These are phyloP conservation scores for Lepus americanus DNA, from an alignment of 2,113 vertebrate genomes.

Conservation along the genomic window DNA sequence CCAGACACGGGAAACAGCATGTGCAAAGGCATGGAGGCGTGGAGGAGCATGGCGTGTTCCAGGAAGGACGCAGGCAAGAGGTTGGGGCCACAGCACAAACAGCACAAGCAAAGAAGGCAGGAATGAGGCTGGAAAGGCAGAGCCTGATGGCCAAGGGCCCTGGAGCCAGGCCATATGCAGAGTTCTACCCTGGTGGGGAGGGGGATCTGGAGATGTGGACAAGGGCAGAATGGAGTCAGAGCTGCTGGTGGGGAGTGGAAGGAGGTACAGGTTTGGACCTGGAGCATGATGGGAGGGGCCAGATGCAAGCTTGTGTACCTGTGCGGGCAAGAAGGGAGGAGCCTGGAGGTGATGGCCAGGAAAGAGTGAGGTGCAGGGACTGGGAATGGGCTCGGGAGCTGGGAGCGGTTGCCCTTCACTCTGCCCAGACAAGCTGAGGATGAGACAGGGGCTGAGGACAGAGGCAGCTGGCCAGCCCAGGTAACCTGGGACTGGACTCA, in stretches of 20 bases:
- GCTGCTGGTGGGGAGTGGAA: not conserved
- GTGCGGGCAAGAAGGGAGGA: not conserved
- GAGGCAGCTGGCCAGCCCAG: not conserved
- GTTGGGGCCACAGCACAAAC: not conserved
- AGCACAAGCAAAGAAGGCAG: not conserved
- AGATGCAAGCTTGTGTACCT: not conserved
- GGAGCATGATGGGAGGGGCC: not conserved
- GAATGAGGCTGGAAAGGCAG: not conserved
- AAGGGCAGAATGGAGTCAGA: not conserved
- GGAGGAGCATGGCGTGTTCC: conserved; percentile 30
- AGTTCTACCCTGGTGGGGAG: not conserved
- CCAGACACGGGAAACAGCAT: not conserved
- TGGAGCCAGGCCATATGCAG: not conserved
- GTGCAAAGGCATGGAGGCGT: not conserved
- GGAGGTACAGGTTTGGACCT: not conserved
- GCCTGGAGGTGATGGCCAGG: not conserved
- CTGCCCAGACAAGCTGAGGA: not conserved
- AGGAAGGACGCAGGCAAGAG: not conserved
- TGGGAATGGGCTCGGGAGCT: not conserved
- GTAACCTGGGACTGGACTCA: not conserved
- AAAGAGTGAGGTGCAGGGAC: not conserved
- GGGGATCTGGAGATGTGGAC: not conserved
- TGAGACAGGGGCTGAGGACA: not conserved
- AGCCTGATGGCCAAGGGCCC: not conserved
- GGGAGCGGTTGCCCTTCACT: not conserved